phyloP scores from a whole-genome alignment of 2,797 vertebrate species.

The Oceanodroma leucorhoa region DNA sequence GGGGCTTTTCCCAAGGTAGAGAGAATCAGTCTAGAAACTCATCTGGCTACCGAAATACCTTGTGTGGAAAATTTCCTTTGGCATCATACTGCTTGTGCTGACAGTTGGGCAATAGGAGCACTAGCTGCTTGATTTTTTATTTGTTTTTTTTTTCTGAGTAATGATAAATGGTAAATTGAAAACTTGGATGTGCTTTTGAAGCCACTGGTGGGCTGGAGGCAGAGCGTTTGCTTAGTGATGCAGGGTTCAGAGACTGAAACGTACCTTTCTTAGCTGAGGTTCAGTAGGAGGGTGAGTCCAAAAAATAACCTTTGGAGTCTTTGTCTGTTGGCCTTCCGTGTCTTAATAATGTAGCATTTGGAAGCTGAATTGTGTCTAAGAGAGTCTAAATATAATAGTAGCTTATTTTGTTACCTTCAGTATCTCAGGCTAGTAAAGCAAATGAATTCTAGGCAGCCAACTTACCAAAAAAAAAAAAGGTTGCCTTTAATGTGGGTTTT shows the following conservation, averaged over 20 bases:
- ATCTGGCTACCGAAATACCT: neutral
- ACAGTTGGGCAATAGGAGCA: accelerated
- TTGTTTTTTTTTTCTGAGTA: neutral
- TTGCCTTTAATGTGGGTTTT: slow-evolving; percentile 60
- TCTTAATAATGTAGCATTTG: neutral
- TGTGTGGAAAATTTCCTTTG: neutral
- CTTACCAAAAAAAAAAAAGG: neutral
- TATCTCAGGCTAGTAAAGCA: neutral
- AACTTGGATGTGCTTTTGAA: neutral
- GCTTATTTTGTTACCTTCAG: neutral
- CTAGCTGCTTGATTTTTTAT: neutral
- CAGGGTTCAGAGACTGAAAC: neutral
- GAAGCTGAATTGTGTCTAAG: neutral
- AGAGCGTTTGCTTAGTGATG: neutral
- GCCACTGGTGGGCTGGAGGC: neutral
- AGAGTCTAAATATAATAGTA: neutral
- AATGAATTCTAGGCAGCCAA: neutral
- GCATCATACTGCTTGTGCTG: neutral
- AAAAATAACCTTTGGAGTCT: neutral
- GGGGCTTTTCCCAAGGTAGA: neutral
- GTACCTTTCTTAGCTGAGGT: neutral
- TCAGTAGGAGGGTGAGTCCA: neutral
- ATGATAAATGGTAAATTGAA: neutral
- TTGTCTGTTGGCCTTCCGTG: neutral
- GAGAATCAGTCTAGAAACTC: neutral